phyloP scores from a whole-genome alignment of 2,113 vertebrate species.

The Bothrops jararaca region DNA sequence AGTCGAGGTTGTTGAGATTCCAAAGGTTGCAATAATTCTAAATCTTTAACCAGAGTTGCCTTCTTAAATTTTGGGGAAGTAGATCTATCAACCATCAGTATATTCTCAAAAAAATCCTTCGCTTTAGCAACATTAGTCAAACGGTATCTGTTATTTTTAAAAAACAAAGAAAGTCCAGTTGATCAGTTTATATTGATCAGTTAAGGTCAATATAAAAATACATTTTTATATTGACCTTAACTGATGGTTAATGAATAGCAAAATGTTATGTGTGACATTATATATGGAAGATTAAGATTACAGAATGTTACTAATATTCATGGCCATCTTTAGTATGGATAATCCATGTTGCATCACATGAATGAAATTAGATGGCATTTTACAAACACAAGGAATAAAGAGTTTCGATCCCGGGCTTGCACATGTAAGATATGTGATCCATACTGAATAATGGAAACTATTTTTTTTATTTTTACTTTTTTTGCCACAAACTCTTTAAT shows the following conservation, averaged over 20 bases:
- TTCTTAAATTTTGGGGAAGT: no score
- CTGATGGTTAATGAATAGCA: neutral
- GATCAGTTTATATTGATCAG: no score
- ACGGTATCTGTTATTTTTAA: no score
- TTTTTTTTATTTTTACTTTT: neutral
- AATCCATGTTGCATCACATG: neutral
- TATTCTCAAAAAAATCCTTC: no score
- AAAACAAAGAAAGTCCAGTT: no score
- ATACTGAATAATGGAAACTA: neutral
- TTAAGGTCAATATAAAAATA: no score
- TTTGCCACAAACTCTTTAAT: neutral
- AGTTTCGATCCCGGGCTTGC: neutral
- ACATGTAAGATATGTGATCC: neutral
- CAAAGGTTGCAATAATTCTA: no score
- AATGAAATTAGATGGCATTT: neutral
- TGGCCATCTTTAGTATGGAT: neutral
- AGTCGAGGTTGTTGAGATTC: no score
- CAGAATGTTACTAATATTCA: neutral
- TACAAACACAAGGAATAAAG: neutral
- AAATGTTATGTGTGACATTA: neutral
- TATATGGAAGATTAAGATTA: neutral
- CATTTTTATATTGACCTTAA: neutral
- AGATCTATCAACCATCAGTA: no score
- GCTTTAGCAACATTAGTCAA: no score
- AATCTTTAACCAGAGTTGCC: no score